Evolutionary conservation across 2,888 invertebrate species (phyloP).

Genomic region (Platynereis dumerilii): DNA sequence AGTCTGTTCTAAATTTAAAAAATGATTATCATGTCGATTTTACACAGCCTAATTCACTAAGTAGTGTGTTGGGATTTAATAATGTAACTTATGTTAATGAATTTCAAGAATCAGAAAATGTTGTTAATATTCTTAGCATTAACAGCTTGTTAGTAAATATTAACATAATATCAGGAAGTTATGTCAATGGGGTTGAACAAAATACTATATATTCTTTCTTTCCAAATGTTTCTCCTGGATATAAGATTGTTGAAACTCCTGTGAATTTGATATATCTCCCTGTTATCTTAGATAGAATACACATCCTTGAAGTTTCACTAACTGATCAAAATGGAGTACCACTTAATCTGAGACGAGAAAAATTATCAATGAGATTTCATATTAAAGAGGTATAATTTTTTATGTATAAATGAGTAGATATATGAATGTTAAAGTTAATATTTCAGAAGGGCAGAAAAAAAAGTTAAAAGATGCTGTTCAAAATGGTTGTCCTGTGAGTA

Average conservation of each 20-base stretch:
- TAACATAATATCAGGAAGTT: conserved; percentile 25
- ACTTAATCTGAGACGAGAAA: conserved; percentile 28
- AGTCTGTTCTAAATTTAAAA: conserved; percentile 7
- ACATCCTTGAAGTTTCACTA: conserved; percentile 13
- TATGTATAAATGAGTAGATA: too few relatives aligned
- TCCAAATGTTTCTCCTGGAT: too few relatives aligned
- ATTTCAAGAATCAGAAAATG: conserved; percentile 23
- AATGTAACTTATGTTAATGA: too few relatives aligned
- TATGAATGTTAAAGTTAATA: too few relatives aligned
- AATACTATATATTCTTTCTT: conserved; percentile 28
- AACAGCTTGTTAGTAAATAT: conserved; percentile 29
- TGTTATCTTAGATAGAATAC: conserved; percentile 21
- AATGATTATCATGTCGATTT: too few relatives aligned
- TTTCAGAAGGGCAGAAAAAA: too few relatives aligned
- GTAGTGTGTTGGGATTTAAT: too few relatives aligned
- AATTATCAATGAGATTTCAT: conserved; percentile 31
- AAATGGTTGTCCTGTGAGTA: conserved; percentile 7
- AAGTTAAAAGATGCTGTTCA: too few relatives aligned
- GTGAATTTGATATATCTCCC: conserved; percentile 29
- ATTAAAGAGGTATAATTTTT: conserved; percentile 27
- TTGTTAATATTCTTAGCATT: conserved; percentile 26
- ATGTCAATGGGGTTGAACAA: conserved; percentile 17
- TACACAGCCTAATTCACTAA: too few relatives aligned
- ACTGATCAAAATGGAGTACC: conserved; percentile 30
- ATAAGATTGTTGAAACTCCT: too few relatives aligned